These are phyloP conservation scores for Stichopus chloronotus DNA, from an alignment of 35 echinoderm and acorn worm genomes.

Conservation along the genomic window DNA sequence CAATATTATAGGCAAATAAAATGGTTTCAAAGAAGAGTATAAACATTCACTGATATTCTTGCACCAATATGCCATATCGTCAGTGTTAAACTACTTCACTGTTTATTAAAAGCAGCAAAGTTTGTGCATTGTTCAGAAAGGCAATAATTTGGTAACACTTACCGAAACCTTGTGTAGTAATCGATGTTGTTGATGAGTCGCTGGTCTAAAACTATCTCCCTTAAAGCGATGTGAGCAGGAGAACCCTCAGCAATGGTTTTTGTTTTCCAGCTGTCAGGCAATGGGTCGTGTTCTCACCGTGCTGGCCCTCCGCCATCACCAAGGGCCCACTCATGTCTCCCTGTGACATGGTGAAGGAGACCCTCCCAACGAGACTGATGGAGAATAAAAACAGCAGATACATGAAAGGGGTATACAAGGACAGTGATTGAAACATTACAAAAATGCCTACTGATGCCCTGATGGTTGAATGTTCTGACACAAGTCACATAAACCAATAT, in stretches of 20 bases:
- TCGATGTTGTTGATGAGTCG: not conserved
- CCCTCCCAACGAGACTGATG: not conserved
- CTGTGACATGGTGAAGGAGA: not conserved
- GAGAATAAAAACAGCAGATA: not conserved
- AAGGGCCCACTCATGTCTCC: not conserved
- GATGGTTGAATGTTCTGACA: not conserved
- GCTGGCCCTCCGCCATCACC: slow-evolving; percentile 24
- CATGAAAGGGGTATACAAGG: too few species aligned
- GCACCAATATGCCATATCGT: not conserved
- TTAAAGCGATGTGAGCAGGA: not conserved
- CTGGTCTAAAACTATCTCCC: not conserved
- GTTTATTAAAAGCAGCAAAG: not conserved
- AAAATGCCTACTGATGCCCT: too few species aligned
- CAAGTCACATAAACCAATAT: not conserved
- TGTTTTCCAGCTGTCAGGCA: not conserved
- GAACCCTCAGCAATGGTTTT: not conserved
- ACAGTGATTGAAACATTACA: too few species aligned
- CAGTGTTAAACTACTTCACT: too few species aligned
- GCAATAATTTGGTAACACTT: not conserved
- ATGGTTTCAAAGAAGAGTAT: too few species aligned
- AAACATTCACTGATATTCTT: not conserved
- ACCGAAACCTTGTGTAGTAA: not conserved
- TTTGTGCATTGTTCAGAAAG: not conserved
- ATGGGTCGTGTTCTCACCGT: not conserved
- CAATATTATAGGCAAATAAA: too few species aligned